A percentile compares a stretch with the other conserved stretches of the same genome.
Conservation (phyloP, 53 echinoderm and acorn worm species). For the Patiria pectinifera region DNA sequence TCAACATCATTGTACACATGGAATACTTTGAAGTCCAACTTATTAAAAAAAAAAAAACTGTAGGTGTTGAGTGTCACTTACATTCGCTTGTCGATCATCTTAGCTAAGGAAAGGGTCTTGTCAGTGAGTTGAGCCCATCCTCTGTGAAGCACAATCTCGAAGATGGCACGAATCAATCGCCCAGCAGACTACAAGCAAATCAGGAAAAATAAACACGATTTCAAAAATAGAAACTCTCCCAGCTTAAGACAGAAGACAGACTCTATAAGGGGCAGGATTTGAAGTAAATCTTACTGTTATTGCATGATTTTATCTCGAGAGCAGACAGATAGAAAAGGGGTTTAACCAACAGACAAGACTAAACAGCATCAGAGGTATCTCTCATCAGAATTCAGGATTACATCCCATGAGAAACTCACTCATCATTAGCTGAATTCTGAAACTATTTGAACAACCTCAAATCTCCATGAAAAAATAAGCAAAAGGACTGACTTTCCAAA, state of each 20-base stretch:
- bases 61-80: slow-evolving; percentile 72
- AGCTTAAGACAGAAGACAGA: not conserved
- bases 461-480: not conserved
- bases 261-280: too few species aligned
- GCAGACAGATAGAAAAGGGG: not conserved
- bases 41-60: too few species aligned
- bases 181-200: slow-evolving; percentile 88
- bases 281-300: too few species aligned
- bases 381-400: slow-evolving; percentile 85
- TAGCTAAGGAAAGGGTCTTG: slow-evolving; percentile 91
- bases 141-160: slow-evolving; percentile 95
- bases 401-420: slow-evolving; percentile 79
- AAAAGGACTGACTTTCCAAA: too few species aligned
- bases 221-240: not conserved
- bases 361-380: slow-evolving; percentile 75
- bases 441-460: not conserved
- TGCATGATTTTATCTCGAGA: not conserved
- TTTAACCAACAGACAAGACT: not conserved
- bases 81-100: slow-evolving; percentile 99
- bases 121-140: slow-evolving; percentile 99
- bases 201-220: not conserved
- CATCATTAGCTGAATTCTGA: slow-evolving; percentile 30
- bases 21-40: too few species aligned
- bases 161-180: slow-evolving; percentile 92
- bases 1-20: too few species aligned